phyloP scores from a whole-genome alignment of 2,113 vertebrate species.

The Myodes glareolus region DNA sequence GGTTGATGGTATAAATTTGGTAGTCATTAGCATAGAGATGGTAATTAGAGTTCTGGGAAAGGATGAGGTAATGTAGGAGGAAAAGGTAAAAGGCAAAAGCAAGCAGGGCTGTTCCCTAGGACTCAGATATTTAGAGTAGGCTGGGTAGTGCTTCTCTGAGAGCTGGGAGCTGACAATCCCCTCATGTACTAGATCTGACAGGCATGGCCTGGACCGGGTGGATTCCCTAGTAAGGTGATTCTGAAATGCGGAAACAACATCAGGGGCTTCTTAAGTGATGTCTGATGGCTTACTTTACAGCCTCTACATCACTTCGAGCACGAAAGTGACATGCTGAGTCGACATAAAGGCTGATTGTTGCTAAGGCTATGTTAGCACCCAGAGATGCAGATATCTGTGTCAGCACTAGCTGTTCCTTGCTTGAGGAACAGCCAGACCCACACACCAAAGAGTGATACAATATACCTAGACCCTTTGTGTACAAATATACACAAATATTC shows the following conservation, averaged over 20 bases:
- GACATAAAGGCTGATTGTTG: neutral
- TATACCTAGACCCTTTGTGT: neutral
- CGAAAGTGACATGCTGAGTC: neutral
- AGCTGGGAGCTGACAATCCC: too few species aligned
- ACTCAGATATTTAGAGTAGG: neutral
- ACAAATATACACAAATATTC: neutral
- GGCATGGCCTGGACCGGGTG: neutral
- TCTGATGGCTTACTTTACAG: too few species aligned
- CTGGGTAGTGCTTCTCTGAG: neutral
- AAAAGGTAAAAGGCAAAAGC: conserved; percentile 15
- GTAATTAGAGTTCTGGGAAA: conserved; percentile 50
- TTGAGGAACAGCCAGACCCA: neutral
- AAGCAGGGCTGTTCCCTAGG: neutral
- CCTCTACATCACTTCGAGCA: neutral
- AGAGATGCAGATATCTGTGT: neutral
- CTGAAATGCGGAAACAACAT: neutral
- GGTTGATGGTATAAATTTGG: conserved; percentile 68
- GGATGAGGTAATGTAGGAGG: conserved; percentile 20
- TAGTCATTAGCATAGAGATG: conserved; percentile 62
- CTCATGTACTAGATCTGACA: neutral
- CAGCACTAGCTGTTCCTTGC: neutral
- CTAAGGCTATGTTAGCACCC: neutral
- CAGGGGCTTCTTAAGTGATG: neutral
- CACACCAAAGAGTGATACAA: neutral
- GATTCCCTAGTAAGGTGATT: neutral